Base-by-base conservation (phyloP, 37 sponge, comb jelly and placozoan genomes). In the Beroe forskalii region DNA sequence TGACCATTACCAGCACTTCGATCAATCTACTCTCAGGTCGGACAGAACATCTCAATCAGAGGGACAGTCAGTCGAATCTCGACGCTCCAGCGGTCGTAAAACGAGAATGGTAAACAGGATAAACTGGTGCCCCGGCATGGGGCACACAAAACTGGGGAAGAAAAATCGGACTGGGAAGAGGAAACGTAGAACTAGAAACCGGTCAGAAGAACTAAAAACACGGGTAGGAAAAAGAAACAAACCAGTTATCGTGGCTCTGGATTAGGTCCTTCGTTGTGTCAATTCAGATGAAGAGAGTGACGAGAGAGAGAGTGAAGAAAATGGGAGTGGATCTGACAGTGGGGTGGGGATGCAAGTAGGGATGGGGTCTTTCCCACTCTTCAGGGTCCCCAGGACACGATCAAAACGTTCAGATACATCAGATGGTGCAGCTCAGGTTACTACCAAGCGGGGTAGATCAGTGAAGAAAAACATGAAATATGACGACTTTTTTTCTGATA, bases 401-500 rank as follows among this genome's bases (percentile, higher is more conserved):
- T 69, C 72, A 33, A 32, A 69, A 36, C 72, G 72, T 36, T 69
- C 72, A 69, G 72, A 69, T 20, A 69, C 35, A 2, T n/a, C n/a
- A n/a, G n/a, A n/a, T n/a, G n/a, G n/a, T n/a, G n/a, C n/a, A n/a
- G n/a, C n/a, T n/a, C 19, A 32, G 6, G 38, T 69, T 1, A 69
- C 1, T 1, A 69, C 72, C 12, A 69, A 69, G 19, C 36, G 39
- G 2, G 72, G 72, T 32, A 33, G 72, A 32, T 32, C 33, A 6
- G 72, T 69, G 38, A 69, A 69, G 39, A 69, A 69, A 36, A 69
- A 69, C 19, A 32, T 69, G 27, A 33, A 37, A 14, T 69, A 69
- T 69, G 72, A 69, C 32, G 72, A 69, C 38, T 69, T 69, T 32
- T 69, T 32, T 36, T 69, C n/a, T n/a, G n/a, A n/a, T n/a, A n/a